A percentile compares a stretch with the other conserved stretches of the same genome.
phyloP scores from a whole-genome alignment of 2,113 vertebrate species.

The Clarias macrocephalus region DNA sequence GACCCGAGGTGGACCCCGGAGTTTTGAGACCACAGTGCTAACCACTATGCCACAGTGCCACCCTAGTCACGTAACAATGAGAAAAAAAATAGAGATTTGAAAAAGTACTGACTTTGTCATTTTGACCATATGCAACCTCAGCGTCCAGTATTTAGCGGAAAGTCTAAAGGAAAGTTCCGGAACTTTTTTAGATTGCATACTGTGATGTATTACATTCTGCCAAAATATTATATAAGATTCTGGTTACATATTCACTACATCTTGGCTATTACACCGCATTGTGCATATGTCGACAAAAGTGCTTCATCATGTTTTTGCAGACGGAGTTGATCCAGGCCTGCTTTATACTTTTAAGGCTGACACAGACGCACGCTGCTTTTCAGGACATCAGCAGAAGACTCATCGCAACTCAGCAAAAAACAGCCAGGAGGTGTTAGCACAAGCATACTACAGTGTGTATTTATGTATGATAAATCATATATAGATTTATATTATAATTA shows the following conservation, averaged over 20 bases:
- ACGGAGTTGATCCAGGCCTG: conserved; percentile 15
- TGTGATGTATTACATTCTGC: background rate
- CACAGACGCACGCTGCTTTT: conserved; percentile 33
- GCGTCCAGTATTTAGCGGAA: background rate
- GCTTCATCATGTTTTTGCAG: conserved; percentile 30
- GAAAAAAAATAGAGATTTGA: background rate
- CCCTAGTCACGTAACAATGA: too few species aligned
- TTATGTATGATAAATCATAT: background rate
- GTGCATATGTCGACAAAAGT: background rate
- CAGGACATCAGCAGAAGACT: conserved; percentile 46
- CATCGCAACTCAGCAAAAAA: conserved; percentile 51
- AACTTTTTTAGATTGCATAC: background rate
- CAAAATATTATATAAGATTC: background rate
- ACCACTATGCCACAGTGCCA: too few species aligned
- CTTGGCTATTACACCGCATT: background rate
- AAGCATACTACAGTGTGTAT: background rate
- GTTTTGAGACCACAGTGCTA: too few species aligned
- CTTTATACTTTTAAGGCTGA: conserved; percentile 22
- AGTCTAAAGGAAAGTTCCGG: background rate
- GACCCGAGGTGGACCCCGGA: too few species aligned
- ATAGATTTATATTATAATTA: background rate
- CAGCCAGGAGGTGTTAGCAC: conserved; percentile 16
- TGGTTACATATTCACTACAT: background rate
- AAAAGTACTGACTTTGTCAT: background rate
- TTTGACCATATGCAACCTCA: background rate